A percentile compares a stretch with the other conserved stretches of the same genome.
Conservation (phyloP, 64 coral and sea anemone species). For the Catalaphyllia jardinei region DNA sequence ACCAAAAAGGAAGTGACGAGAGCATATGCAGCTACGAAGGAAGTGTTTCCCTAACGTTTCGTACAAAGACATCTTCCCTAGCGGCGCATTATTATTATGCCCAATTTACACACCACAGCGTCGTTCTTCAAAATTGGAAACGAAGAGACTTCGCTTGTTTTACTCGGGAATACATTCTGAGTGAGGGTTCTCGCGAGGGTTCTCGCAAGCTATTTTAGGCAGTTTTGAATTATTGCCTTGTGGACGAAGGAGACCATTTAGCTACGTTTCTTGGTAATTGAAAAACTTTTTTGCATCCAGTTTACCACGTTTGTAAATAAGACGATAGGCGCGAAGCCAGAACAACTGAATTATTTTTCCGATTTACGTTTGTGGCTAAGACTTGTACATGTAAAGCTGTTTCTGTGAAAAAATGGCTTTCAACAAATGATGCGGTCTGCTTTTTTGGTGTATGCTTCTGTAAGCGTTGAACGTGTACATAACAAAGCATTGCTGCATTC, state of each 20-base stretch:
- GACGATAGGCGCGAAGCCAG: background rate
- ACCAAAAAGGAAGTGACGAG: conserved; percentile 61
- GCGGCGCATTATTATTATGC: no score
- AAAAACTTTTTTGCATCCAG: background rate
- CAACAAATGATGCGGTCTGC: no score
- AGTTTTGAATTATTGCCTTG: no score
- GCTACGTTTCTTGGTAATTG: background rate
- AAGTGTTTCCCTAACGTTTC: background rate
- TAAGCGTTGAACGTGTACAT: no score
- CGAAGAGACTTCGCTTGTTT: no score
- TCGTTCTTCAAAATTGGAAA: background rate
- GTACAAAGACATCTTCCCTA: background rate
- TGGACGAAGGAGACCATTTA: background rate
- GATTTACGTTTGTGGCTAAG: background rate
- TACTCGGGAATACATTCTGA: no score
- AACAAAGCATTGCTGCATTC: no score
- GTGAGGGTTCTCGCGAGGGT: no score
- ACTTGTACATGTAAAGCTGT: background rate
- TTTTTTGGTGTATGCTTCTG: no score
- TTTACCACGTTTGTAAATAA: background rate
- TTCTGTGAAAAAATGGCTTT: no score
- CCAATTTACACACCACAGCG: background rate
- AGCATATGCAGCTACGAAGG: no score
- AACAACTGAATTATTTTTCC: background rate
- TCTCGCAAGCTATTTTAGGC: no score